phyloP scores from a whole-genome alignment of 92 coral and sea anemone genomes.

The Zoanthus gigantus region DNA sequence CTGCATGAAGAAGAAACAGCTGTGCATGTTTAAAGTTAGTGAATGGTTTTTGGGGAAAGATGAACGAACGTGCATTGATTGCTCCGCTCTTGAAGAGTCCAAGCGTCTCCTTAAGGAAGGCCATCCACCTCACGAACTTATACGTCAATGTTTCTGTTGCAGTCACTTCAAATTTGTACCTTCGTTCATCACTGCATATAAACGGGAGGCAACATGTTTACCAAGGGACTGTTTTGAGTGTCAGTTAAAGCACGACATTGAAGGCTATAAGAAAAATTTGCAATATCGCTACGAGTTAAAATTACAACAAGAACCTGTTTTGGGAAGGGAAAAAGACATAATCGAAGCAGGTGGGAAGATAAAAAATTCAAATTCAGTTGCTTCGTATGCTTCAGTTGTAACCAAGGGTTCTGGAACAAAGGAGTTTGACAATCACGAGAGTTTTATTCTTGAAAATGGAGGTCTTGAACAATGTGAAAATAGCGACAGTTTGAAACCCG shows the following conservation, averaged over 20 bases:
- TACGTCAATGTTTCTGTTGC: constrained; percentile 95
- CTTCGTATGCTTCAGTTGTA: constrained; percentile 86
- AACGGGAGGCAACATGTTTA: constrained; percentile 59
- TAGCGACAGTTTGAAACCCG: constrained; percentile 13
- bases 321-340: constrained; percentile 67
- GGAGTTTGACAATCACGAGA: constrained; percentile 27
- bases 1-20: constrained; percentile 82
- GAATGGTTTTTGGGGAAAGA: constrained; percentile 91
- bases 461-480: constrained; percentile 10
- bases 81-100: constrained; percentile 86
- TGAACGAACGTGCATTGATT: constrained; percentile 87
- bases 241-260: constrained; percentile 83
- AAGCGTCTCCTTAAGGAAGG: constrained; percentile 82
- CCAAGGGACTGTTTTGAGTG: constrained; percentile 90
- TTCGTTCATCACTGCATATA: constrained; percentile 80
- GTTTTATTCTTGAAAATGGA: background rate
- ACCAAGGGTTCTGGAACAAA: constrained; percentile 71
- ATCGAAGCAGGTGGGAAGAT: constrained; percentile 59
- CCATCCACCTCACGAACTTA: constrained; percentile 67
- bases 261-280: constrained; percentile 77
- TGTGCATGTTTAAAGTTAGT: constrained; percentile 92
- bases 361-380: constrained; percentile 27
- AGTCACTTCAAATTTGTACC: constrained; percentile 91
- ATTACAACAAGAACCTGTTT: constrained; percentile 85
- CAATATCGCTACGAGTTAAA: constrained; percentile 87